Evolutionary conservation across 53 echinoderm and acorn worm genomes (phyloP).

Genomic region (Stichopus horrens): DNA sequence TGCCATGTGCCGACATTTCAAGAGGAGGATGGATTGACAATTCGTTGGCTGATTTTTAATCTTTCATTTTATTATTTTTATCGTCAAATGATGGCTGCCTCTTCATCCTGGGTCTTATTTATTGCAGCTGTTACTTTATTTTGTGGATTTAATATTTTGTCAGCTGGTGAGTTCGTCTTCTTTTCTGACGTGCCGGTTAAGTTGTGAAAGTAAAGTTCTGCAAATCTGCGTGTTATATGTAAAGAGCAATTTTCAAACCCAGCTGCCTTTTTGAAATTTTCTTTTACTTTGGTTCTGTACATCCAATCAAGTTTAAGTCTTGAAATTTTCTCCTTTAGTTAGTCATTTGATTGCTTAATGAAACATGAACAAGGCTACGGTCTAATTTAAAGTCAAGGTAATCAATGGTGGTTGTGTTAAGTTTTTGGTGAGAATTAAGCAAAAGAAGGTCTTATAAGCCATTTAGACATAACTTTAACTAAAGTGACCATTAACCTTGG

Average conservation of each 20-base stretch:
- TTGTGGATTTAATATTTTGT: conserved; percentile 5
- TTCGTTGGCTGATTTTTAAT: not conserved
- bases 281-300: not conserved
- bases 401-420: too few species aligned
- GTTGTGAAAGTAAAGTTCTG: not conserved
- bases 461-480: too few species aligned
- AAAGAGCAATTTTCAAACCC: not conserved
- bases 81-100: not conserved
- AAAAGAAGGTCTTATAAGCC: too few species aligned
- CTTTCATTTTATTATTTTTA: not conserved
- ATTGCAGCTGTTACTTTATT: not conserved
- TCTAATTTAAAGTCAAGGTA: too few species aligned
- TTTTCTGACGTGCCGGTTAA: not conserved
- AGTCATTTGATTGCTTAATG: too few species aligned
- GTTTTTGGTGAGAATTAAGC: too few species aligned
- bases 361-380: too few species aligned
- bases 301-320: not conserved
- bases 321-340: too few species aligned
- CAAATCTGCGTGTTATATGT: not conserved
- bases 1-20: not conserved
- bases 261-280: not conserved
- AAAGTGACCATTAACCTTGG: too few species aligned
- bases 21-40: not conserved
- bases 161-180: not conserved
- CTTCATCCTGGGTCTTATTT: not conserved